Conservation (phyloP, 2,888 invertebrate species). For the Tethea ocularis region DNA sequence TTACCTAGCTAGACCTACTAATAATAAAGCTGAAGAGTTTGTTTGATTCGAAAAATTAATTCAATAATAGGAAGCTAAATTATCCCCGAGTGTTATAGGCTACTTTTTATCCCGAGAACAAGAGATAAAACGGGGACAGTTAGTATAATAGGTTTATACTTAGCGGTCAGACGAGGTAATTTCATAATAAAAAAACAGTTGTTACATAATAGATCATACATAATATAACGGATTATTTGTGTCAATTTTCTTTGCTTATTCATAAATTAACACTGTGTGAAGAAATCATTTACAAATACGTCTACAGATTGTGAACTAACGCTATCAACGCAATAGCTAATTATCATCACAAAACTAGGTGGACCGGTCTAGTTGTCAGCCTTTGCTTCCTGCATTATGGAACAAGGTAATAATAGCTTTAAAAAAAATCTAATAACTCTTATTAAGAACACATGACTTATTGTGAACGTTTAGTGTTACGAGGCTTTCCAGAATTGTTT, state of each 20-base stretch:
- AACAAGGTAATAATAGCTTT: background rate
- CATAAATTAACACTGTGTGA: constrained; percentile 1
- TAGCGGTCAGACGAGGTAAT: too few relatives aligned
- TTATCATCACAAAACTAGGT: constrained; percentile 26
- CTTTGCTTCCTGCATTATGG: constrained; percentile 12
- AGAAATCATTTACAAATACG: constrained; percentile 9
- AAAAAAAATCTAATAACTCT: background rate
- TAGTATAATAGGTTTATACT: too few relatives aligned
- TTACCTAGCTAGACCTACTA: too few relatives aligned
- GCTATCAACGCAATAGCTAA: constrained; percentile 18
- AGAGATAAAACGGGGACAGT: too few relatives aligned
- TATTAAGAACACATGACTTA: background rate
- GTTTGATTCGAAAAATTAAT: too few relatives aligned
- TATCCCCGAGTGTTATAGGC: too few relatives aligned
- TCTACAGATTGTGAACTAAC: constrained; percentile 12
- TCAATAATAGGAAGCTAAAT: too few relatives aligned
- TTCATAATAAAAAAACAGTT: too few relatives aligned
- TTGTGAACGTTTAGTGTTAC: background rate
- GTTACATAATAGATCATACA: background rate
- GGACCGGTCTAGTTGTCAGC: constrained; percentile 24
- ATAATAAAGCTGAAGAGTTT: too few relatives aligned
- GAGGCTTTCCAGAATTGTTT: background rate
- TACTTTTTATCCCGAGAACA: too few relatives aligned
- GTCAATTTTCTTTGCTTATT: background rate
- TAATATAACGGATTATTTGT: background rate